Evolutionary conservation across 2,888 invertebrate species (phyloP), one percentile per base, ranked within the genome.

Genomic region (Hedya salicella): DNA sequence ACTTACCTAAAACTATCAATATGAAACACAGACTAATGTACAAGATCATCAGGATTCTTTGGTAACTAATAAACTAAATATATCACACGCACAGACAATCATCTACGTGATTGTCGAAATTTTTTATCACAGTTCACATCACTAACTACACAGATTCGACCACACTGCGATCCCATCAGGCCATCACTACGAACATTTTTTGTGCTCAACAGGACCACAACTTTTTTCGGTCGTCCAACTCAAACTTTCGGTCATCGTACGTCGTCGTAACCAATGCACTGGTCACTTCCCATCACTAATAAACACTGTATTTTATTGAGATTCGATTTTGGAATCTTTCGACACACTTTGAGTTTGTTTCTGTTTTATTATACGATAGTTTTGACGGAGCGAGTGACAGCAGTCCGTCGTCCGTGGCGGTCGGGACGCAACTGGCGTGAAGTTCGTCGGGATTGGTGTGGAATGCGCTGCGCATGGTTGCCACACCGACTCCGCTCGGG

Each of bases 11-110:
- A 86, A 92, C 92, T 91, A 92, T 90, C 87, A 92, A 87, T 91
- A 92, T 92, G 87, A 92, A 92, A 90, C 92, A 92, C 89, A 92
- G 87, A 87, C 88, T 91, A 89, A 92, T 92, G 86, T 91, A 92
- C 85, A 92, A 92, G 92, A 92, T 91, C 92, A 92, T 92, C 83
- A 91, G 91, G 92, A 92, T 86, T 92, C 91, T 91, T 92, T 92
- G 91, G 92, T 88, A 90, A 91, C 89, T 91, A 91, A 88, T 89
- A 88, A 91, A 89, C 89, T 91, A 91, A 74, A 70, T 81, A 80
- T 91, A 91, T 92, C 92, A 92, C 92, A 89, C 85, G 77, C 78
- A 80, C 78, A 77, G 88, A 82, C 91, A 89, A 91, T 91, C 91
- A 92, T 92, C 88, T 90, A 90, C 85, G 80, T 81, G 86, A 89